Evolutionary conservation across 2,888 invertebrate species (phyloP), one percentile per base, ranked within the genome.

Genomic region (Seira sanloemensis): DNA sequence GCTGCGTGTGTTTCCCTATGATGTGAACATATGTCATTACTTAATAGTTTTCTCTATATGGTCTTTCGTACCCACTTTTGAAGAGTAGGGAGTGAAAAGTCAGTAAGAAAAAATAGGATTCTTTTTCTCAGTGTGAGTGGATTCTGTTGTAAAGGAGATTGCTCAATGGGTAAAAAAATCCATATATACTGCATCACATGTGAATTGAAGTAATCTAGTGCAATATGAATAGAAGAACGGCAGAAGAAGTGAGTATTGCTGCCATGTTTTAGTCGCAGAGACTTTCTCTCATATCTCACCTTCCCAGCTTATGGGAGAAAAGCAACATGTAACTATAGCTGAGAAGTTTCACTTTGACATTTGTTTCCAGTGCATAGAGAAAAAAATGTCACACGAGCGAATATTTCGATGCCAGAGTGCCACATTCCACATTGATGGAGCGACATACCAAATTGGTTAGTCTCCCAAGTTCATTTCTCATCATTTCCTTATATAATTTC

Each of bases 371-470:
- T 4, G n/a, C 2, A 5, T 19, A 26, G 2, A 24, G 18, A 18
- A 37, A 62, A 80, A 50, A 18, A 89, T 89, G 89, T 88, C 89
- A 54, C 89, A 89, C 85, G 88, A 88, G 76, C 85, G 77, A 86
- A 88, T 89, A 80, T 86, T 86, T 76, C 86, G 89, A 92, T 96
- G 96, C 92, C 96, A 96, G 92, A 96, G 96, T 91, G 96, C 96
- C 75, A 96, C 96, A 86, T 96, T 96, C 91, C 95, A 96, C 90
- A 94, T 96, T 91, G 96, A 96, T 92, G 96, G 96, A 91, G 96
- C 95, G 88, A 95, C 95, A 88, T 96, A 96, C 90, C 96, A 96
- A 88, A 96, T 96, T 92, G 96, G 96, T 96, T 92, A 93, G 58
- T 66, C 37, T 7, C 4, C 37, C 37, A 37, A 37, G n/a, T n/a